Base-by-base conservation (phyloP, 2,113 vertebrate species). In the Catharus minimus region DNA sequence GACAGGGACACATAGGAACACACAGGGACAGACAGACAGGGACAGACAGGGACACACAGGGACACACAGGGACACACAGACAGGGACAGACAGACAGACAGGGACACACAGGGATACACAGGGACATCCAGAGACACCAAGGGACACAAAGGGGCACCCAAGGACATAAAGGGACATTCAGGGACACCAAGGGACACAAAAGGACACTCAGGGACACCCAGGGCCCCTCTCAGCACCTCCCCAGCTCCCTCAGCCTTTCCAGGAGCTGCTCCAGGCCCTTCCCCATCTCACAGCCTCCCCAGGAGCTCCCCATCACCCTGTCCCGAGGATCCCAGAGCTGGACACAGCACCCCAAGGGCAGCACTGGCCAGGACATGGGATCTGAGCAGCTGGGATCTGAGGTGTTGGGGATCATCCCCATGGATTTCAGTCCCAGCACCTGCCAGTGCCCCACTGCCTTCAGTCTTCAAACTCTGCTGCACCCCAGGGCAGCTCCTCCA, bases 401-500 rank as follows among this genome's bases (percentile, higher is more conserved):
- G 32, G 62, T 18, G 50, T 5, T 23, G 22, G 41, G 15, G 11
- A 9, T 36, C 16, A 11, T 1, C 32, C 44, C 30, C 5, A 0
- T 5, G 64, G 76, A 14, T 52, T n/a, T n/a, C 62, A 46, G 38
- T 1, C 56, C 43, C 2, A 2, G 44, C 38, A 13, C 16, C n/a
- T 5, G 2, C 53, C 0, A 0, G 0, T 5, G 32, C 1, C 30
- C 57, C 0, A 0, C 2, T 33, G 23, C 78, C 38, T 69, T 41
- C 18, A 41, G 30, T 2, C 65, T 21, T 9, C 47, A 49, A 65
- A 67, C 27, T 22, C 65, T 9, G 13, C 18, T 33, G 22, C 8
- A 6, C 16, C 44, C 15, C 15, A 1, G 2, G 39, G 76, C 73
- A 74, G 44, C 50, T 39, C 60, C 27, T 39, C 30, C 83, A 84